A percentile compares a stretch with the other conserved stretches of the same genome.
Evolutionary conservation across 2,888 invertebrate species (phyloP).

Genomic region (Lamproptera curius): DNA sequence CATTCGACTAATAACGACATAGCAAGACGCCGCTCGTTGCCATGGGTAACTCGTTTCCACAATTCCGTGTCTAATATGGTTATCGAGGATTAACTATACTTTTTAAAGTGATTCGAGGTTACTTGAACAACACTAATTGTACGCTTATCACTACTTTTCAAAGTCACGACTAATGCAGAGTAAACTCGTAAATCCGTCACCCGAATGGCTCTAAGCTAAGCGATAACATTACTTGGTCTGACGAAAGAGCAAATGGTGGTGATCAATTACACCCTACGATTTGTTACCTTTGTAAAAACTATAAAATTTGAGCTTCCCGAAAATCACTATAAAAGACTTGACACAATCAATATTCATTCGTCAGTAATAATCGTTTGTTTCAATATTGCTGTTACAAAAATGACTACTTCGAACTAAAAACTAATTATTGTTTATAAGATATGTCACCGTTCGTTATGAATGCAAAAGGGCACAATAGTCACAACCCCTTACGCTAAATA

Average conservation of each 20-base stretch:
- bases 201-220: slow-evolving; percentile 34
- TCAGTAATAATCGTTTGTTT: slow-evolving; percentile 8
- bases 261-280: slow-evolving; percentile 18
- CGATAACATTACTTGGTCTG: slow-evolving; percentile 33
- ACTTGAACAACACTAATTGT: too few species aligned
- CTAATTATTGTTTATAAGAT: slow-evolving; percentile 53
- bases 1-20: too few species aligned
- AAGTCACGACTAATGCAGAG: not conserved
- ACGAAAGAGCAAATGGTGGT: slow-evolving; percentile 18
- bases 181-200: slow-evolving; percentile 6
- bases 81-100: too few species aligned
- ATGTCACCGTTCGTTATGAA: slow-evolving; percentile 50
- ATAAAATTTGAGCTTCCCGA: slow-evolving; percentile 58
- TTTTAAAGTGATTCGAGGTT: too few species aligned
- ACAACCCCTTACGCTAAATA: slow-evolving; percentile 52
- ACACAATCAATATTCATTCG: not conserved
- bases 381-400: slow-evolving; percentile 20
- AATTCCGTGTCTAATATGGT: too few species aligned
- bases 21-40: too few species aligned
- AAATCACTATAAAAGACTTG: slow-evolving; percentile 35
- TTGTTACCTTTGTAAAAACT: slow-evolving; percentile 37
- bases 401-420: slow-evolving; percentile 32
- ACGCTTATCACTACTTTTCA: slow-evolving; percentile 32
- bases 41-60: too few species aligned
- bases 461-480: slow-evolving; percentile 43